These are phyloP conservation scores for Scopus umbretta DNA, from an alignment of 2,113 vertebrate genomes.

Conservation along the genomic window DNA sequence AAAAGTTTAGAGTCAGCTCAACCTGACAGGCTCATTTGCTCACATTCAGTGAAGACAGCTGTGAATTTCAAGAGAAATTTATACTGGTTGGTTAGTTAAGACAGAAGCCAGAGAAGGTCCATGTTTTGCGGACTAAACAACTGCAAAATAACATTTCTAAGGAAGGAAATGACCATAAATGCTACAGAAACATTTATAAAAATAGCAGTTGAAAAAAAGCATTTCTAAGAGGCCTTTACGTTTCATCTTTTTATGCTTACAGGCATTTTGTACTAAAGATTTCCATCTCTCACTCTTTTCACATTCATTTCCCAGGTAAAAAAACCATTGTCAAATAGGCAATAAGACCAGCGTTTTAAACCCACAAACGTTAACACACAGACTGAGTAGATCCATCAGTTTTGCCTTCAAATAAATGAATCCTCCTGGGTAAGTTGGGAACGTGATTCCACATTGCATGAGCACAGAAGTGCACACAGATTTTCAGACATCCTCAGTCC, in stretches of 20 bases:
- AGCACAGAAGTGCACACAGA: not conserved
- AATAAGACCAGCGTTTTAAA: not conserved
- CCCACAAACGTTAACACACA: not conserved
- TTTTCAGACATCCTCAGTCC: not conserved
- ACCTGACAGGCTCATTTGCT: conserved; percentile 50
- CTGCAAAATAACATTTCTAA: not conserved
- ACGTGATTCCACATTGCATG: fast-evolving
- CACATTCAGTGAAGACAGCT: conserved; percentile 46
- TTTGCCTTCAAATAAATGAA: not conserved
- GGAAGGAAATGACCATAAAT: not conserved
- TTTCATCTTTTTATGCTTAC: not conserved
- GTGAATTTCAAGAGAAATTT: conserved; percentile 46
- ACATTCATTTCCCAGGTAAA: not conserved
- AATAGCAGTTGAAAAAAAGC: not conserved
- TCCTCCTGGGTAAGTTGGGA: not conserved
- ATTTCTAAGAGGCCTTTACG: not conserved
- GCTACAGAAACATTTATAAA: not conserved
- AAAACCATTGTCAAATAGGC: not conserved
- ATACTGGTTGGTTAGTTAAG: conserved; percentile 25
- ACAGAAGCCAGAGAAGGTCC: not conserved
- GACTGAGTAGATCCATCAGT: not conserved
- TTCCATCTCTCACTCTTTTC: not conserved
- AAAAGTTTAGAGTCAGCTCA: conserved; percentile 62
- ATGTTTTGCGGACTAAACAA: not conserved
- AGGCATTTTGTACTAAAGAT: not conserved